These are phyloP conservation scores for Crocallis elinguaria DNA, from an alignment of 2,888 invertebrate species.

Conservation along the genomic window DNA sequence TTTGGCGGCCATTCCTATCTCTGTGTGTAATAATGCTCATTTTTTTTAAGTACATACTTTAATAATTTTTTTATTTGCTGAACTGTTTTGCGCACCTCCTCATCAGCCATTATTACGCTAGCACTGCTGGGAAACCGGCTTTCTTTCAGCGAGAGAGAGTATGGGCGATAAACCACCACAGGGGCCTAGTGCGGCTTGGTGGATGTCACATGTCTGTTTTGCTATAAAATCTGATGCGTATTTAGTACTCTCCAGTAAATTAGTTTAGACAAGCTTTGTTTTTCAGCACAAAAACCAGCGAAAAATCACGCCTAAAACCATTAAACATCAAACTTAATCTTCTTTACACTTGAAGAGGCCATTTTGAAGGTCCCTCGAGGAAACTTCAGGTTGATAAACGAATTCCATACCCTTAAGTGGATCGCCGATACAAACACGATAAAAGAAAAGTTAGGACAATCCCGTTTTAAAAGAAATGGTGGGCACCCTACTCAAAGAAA, in stretches of 20 bases:
- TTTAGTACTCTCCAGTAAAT: background rate
- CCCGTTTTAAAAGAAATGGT: constrained; percentile 43
- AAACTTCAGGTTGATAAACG: constrained; percentile 28
- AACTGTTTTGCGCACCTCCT: too few relatives aligned
- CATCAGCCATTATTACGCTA: too few relatives aligned
- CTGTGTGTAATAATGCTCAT: too few relatives aligned
- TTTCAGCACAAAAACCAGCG: background rate
- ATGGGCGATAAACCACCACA: too few relatives aligned
- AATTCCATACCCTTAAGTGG: constrained; percentile 37
- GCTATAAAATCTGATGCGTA: background rate
- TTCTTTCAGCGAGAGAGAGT: too few relatives aligned
- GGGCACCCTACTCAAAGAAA: constrained; percentile 47
- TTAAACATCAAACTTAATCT: constrained; percentile 16
- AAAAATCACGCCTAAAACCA: constrained; percentile 10
- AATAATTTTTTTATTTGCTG: too few relatives aligned
- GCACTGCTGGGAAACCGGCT: too few relatives aligned
- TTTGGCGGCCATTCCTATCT: too few relatives aligned
- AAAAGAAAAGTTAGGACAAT: constrained; percentile 56
- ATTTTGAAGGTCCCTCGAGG: constrained; percentile 12
- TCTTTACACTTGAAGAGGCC: constrained; percentile 8
- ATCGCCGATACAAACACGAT: constrained; percentile 50
- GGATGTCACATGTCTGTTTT: background rate
- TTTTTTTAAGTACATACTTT: too few relatives aligned
- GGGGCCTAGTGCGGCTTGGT: too few relatives aligned
- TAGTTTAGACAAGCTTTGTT: constrained; percentile 4